Base-by-base conservation (phyloP, 1,140 invertebrate genomes). In the Caerostris extrusa region DNA sequence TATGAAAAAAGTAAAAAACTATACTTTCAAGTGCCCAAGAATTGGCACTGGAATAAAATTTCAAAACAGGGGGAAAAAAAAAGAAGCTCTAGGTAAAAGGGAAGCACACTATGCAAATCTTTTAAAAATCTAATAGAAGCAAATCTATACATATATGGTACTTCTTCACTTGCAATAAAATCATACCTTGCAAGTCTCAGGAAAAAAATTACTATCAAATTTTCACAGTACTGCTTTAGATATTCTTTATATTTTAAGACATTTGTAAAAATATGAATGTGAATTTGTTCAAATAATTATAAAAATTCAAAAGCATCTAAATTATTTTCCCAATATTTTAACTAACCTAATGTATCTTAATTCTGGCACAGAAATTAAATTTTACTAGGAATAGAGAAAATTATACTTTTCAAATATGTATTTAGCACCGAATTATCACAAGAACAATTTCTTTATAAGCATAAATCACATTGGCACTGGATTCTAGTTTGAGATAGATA, bases 21-120 rank as follows among this genome's bases (percentile, higher is more conserved):
- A 93, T 92, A 86, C 56, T 71, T 92, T 86, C 82, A 69, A 92
- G 61, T 86, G 82, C 58, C 81, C 50, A 64, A 88, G 81, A 88
- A 81, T 69, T 88, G 92, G 69, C 92, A 93, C 86, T 17, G 69
- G 85, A 93, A 89, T 88, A 88, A 88, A 93, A 64, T 55, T 93
- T 93, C 67, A 87, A 86, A 87, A 93, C 88, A 90, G 61, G 82
- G 34, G 17, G 10, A 5, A 53, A 77, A 53, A 77, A 93, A 93
- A 89, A 77, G 71, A 93, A 93, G 92, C 92, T 93, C 92, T 88
- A 82, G 83, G 57, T 91, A 87, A 81, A 93, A 77, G 86, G 92
- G 69, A 93, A 93, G 92, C 86, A 88, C 71, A 81, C 71, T 88
- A 77, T 77, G 71, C 85, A 69, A 56, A 34, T 34, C 14, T 53